A percentile compares a stretch with the other conserved stretches of the same genome.
phyloP scores from a whole-genome alignment of 2,888 invertebrate genomes.

The Linnaemya tessellans region DNA sequence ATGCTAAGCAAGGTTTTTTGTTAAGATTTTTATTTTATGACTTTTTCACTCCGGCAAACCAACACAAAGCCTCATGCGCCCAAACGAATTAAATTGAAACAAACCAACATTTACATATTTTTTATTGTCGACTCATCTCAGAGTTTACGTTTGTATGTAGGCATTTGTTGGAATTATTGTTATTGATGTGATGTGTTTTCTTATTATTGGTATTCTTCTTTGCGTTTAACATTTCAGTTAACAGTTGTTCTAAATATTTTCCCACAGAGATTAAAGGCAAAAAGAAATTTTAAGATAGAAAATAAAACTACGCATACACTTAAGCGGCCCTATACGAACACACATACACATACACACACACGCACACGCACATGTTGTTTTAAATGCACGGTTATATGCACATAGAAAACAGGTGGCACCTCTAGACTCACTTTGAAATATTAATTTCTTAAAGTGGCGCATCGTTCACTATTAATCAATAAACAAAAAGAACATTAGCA shows the following conservation, averaged over 20 bases:
- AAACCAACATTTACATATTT: slow-evolving; percentile 54
- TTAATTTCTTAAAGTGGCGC: slow-evolving; percentile 77
- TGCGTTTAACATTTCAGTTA: slow-evolving; percentile 43
- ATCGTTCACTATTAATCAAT: slow-evolving; percentile 44
- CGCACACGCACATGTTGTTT: neutral
- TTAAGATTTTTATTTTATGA: slow-evolving; percentile 47
- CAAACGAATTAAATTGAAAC: slow-evolving; percentile 19
- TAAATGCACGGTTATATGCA: neutral
- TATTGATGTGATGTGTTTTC: slow-evolving; percentile 44
- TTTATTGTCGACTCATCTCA: slow-evolving; percentile 41
- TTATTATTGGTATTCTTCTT: neutral
- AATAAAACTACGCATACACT: slow-evolving; percentile 7
- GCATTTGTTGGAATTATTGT: neutral
- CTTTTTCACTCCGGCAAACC: slow-evolving; percentile 46
- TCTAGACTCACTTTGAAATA: slow-evolving; percentile 78
- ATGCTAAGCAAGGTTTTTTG: slow-evolving; percentile 44
- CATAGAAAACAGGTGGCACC: slow-evolving; percentile 80
- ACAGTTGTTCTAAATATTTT: slow-evolving; percentile 66
- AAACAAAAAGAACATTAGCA: neutral
- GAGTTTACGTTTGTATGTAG: neutral
- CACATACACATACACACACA: too few relatives aligned
- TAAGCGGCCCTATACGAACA: neutral
- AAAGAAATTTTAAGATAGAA: slow-evolving; percentile 23
- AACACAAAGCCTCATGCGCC: slow-evolving; percentile 14
- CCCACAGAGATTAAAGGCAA: slow-evolving; percentile 67